Evolutionary conservation across 1,140 invertebrate species (phyloP), one percentile per base, ranked within the genome.

Genomic region (Panagrolaimus sp.): DNA sequence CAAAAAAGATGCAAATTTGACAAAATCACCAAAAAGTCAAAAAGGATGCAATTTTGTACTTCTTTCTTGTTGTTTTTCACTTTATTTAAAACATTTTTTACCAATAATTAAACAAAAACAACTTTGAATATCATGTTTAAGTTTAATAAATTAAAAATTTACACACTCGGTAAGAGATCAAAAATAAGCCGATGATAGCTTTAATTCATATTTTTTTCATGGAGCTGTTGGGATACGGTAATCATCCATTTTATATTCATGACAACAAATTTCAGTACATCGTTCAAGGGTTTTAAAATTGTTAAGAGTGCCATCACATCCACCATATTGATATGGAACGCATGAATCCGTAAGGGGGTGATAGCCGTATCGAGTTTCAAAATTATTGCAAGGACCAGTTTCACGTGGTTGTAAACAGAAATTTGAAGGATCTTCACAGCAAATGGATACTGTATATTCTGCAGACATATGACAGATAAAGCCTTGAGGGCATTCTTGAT

Each of bases 281-380:
- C 74, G 69, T 71, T 82, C 73, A 6, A 83, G 63, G 6, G 74
- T 74, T 17, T 71, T 70, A 28, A 92, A 95, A 81, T 91, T 91
- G 79, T 93, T 93, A 52, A 87, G 85, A 80, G 91, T 91, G 4
- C 90, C 90, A 21, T 88, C 89, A 76, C 90, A 92, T 6, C 91
- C 90, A 9, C 90, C 89, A 69, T 79, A 83, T 55, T 76, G 72
- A 65, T 84, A 83, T 17, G 68, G 68, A 17, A 85, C 78, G 73
- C 85, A 86, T 9, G 76, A 75, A 17, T 80, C 76, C 4, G 83
- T 84, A 26, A 78, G 69, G 21, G 78, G 68, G 71, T 86, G 83
- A 69, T 83, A 86, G 26, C 75, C 80, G 70, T 79, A 86, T 43
- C 77, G 71, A 46, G 80, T 78, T 32, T 83, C 76, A 21, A 73